These are phyloP conservation scores for Hypomesus transpacificus DNA, from an alignment of 2,113 vertebrate species.

Conservation along the genomic window DNA sequence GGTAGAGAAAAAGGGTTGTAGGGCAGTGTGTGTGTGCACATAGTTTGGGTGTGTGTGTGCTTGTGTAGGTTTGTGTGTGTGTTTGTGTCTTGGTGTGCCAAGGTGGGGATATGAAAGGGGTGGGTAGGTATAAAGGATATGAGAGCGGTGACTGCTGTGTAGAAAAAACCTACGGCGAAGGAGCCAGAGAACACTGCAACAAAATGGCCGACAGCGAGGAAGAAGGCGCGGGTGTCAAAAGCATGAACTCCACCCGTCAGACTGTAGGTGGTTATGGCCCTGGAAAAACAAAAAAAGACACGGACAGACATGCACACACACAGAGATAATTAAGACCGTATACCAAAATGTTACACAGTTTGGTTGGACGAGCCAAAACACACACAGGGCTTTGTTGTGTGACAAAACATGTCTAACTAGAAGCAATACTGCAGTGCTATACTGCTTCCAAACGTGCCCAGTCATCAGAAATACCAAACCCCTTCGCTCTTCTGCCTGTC, in stretches of 20 bases:
- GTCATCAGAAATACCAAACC: conserved; percentile 32
- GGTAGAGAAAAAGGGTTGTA: conserved; percentile 81
- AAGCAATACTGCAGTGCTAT: conserved; percentile 15
- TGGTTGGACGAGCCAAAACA: background rate
- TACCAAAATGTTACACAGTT: background rate
- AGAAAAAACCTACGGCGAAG: conserved; percentile 78
- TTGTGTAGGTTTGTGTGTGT: no score
- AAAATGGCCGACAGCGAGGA: conserved; percentile 79
- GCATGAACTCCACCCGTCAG: conserved; percentile 71
- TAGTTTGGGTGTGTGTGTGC: no score
- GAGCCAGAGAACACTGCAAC: conserved; percentile 78
- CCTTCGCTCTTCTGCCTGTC: conserved; percentile 28
- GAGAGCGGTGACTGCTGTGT: conserved; percentile 79
- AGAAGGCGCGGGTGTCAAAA: conserved; percentile 71
- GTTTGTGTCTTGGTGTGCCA: no score
- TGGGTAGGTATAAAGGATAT: conserved; percentile 77
- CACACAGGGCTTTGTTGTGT: background rate
- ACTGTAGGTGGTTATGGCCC: conserved; percentile 80
- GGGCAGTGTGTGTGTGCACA: conserved; percentile 60
- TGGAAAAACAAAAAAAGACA: conserved; percentile 60
- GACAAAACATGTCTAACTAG: no score
- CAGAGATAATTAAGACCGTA: background rate
- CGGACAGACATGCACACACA: conserved; percentile 29
- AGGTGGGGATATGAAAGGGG: background rate
- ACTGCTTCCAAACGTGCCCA: conserved; percentile 27